Evolutionary conservation across 2,113 vertebrate species (phyloP), one percentile per base, ranked within the genome.

Genomic region (Tragelaphus buxtoni): DNA sequence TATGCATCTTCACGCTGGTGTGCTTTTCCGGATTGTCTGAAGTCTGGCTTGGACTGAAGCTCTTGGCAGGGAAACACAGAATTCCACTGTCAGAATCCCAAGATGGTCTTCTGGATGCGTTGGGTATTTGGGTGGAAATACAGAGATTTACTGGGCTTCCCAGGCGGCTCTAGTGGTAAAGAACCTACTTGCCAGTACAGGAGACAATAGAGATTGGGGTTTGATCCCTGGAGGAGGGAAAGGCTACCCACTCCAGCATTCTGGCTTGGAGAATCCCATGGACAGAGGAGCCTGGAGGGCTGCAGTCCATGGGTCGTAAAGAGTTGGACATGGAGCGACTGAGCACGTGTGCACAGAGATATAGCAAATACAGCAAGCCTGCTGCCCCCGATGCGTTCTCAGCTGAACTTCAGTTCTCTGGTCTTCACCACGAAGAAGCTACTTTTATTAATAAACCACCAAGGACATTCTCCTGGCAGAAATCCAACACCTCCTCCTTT

Each of bases 401-500:
- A 55, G 83, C 4, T 30, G 85, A 42, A 6, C 79, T 92, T 72
- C 9, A 5, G 30, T 22, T 80, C 47, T 83, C 74, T 77, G 61
- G 72, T 85, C 82, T 93, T 96, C 28, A 51, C 51, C 35, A 45
- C 61, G 65, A 83, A 93, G 96, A 79, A 97, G 77, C 95, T 86
- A 10, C 56, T 86, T 90, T 87, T 84, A 93, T 93, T 93, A 61
- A 35, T n/a, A 91, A 97, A 95, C 65, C 76, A 60, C 83, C 69
- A 83, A 74, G 53, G 92, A 90, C 65, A 79, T 58, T 81, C 55
- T 96, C 39, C 49, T 90, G 92, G 94, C 83, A 60, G 32, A 90
- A 94, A 28, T 18, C 80, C 65, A 69, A 32, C 0, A 42, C 83
- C 58, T 92, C 88, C 45, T 81, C 72, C 80, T 49, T 72, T 91